Conservation (phyloP, 2,113 vertebrate genomes). For the Nothocercus julius region DNA sequence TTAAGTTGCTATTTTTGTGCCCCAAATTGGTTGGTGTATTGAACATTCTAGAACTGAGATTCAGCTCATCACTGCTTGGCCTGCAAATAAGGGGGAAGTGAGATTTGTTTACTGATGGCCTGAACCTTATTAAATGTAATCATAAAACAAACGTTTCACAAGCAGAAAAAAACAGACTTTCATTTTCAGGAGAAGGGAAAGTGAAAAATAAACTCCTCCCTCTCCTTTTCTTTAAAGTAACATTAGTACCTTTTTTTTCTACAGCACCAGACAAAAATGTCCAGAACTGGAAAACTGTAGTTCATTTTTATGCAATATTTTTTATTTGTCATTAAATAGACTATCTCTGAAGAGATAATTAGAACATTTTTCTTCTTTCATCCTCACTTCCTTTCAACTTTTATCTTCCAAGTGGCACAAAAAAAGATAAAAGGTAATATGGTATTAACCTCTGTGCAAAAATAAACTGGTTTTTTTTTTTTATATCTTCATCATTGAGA, state of each 20-base stretch:
- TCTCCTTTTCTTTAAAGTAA: background rate
- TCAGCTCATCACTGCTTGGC: background rate
- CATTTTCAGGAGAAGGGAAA: background rate
- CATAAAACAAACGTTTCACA: background rate
- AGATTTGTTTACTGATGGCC: constrained; percentile 1
- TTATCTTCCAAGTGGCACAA: constrained; percentile 1
- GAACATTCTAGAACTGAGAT: background rate
- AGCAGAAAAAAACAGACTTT: constrained; percentile 6
- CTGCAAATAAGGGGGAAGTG: background rate
- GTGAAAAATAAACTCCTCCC: background rate
- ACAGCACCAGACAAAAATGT: background rate
- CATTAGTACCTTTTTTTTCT: background rate
- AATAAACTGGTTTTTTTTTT: background rate
- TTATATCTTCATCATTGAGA: background rate
- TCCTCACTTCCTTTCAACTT: background rate
- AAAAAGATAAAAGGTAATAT: constrained; percentile 8
- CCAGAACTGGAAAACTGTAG: background rate
- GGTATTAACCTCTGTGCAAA: background rate
- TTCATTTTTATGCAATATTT: background rate
- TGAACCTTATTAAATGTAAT: constrained; percentile 23
- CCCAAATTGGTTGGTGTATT: background rate
- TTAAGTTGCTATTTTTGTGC: constrained; percentile 26
- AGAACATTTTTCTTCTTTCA: background rate
- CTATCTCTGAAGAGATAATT: constrained; percentile 10
- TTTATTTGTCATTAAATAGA: background rate